Base-by-base conservation (phyloP, 2,888 invertebrate genomes). In the Cerceris ruficornis region DNA sequence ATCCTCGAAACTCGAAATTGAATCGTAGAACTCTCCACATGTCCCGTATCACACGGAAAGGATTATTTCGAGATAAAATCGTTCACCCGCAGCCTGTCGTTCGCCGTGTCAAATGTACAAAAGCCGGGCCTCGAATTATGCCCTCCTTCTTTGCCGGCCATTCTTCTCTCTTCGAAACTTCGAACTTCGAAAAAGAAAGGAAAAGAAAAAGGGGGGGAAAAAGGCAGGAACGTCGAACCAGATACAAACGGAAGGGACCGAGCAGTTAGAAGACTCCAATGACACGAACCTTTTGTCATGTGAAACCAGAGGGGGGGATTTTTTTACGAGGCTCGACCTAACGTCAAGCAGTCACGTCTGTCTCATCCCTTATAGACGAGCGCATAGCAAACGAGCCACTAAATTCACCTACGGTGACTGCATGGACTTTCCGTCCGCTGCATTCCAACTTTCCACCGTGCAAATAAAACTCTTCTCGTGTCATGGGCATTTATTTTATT, bases 201-300 rank as follows among this genome's bases (percentile, higher is more conserved):
- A 28, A 28, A 2, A 28, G 4, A 4, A 28, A 28, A 28, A 28
- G 28, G 50, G 13, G n/a, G 6, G 11, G 11, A 50, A 11, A 50
- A 50, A 50, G 13, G 13, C 7, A 11, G 7, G n/a, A 9, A 15
- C 15, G 49, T 13, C 66, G 43, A 13, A 59, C 13, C 17, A 4
- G 66, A 59, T 52, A 42, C 28, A 73, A 69, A 69, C 58, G 70
- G 61, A 57, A 69, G 73, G 68, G 68, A 15, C 39, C 43, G 46
- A 7, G 49, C 58, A 15, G 52, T 59, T 17, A 15, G 57, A 15
- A 17, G 42, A 43, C 46, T 69, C 64, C 52, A 58, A 14, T 39
- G 71, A 67, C 68, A 60, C 59, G 17, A 41, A 41, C 28, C 66
- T 52, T 72, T 76, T 79, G 76, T 79, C 57, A 69, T 49, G 61